phyloP scores from a whole-genome alignment of 2,888 invertebrate species.

The Formica aserva region DNA sequence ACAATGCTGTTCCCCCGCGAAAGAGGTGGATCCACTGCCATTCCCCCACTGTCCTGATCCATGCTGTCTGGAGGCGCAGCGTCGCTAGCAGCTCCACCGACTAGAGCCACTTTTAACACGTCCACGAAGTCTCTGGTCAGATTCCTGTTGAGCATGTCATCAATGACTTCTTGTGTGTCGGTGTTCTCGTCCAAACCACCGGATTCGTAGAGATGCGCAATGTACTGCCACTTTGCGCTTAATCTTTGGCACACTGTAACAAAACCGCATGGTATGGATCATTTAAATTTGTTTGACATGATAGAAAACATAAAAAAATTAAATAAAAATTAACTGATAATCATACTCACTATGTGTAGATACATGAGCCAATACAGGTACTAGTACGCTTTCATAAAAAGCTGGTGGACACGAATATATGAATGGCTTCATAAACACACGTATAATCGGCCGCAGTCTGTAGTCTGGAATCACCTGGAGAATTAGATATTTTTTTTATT shows the following conservation, averaged over 20 bases:
- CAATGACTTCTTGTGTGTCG: slow-evolving; percentile 93
- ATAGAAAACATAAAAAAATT: slow-evolving; percentile 2
- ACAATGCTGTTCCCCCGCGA: slow-evolving; percentile 84
- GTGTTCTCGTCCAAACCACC: slow-evolving; percentile 91
- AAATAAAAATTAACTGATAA: slow-evolving; percentile 3
- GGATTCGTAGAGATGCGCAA: slow-evolving; percentile 91
- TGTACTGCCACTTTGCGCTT: slow-evolving; percentile 92
- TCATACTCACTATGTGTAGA: slow-evolving; percentile 91
- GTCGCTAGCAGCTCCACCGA: slow-evolving; percentile 89
- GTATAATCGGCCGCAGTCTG: slow-evolving; percentile 93
- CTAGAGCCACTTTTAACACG: slow-evolving; percentile 91
- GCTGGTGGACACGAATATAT: slow-evolving; percentile 94
- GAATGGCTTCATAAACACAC: slow-evolving; percentile 94
- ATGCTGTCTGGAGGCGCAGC: slow-evolving; percentile 87
- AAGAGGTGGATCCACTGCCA: slow-evolving; percentile 88
- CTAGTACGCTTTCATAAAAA: slow-evolving; percentile 91
- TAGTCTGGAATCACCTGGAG: slow-evolving; percentile 92
- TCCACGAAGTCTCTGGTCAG: slow-evolving; percentile 96
- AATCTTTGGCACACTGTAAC: slow-evolving; percentile 87
- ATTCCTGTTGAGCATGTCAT: slow-evolving; percentile 94
- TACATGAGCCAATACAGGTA: slow-evolving; percentile 92
- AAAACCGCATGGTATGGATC: background rate
- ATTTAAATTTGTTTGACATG: background rate
- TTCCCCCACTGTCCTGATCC: slow-evolving; percentile 90
- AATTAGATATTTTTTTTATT: background rate